Evolutionary conservation across 2,888 invertebrate species (phyloP).

Genomic region (Tridacna crocea): DNA sequence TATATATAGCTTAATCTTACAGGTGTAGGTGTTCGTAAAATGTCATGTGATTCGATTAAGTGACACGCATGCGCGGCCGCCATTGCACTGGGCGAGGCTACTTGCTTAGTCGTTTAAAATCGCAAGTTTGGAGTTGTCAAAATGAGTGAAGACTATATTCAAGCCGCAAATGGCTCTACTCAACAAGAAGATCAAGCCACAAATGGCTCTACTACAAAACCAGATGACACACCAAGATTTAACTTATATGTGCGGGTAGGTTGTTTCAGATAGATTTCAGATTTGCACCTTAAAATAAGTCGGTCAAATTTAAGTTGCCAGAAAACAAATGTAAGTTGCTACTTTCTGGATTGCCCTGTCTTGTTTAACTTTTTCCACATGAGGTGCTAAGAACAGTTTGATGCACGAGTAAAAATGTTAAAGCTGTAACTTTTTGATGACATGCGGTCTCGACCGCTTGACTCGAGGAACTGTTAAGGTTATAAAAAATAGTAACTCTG

Average conservation of each 20-base stretch:
- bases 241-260: constrained; percentile 60
- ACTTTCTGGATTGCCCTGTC: no score
- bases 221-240: constrained; percentile 52
- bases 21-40: background rate
- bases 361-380: no score
- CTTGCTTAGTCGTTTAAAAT: background rate
- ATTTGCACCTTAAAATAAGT: background rate
- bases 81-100: constrained; percentile 61
- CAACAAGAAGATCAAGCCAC: constrained; percentile 40
- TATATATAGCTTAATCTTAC: no score
- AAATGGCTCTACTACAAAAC: constrained; percentile 43
- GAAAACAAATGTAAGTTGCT: no score
- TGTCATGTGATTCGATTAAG: constrained; percentile 28
- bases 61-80: constrained; percentile 59
- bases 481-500: no score
- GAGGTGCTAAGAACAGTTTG: no score
- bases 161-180: constrained; percentile 47
- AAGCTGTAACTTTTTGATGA: no score
- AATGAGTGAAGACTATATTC: constrained; percentile 57
- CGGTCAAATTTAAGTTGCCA: background rate
- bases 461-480: no score
- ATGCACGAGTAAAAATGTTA: no score
- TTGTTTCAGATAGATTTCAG: background rate
- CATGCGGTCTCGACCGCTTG: no score
- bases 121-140: background rate